A percentile compares a stretch with the other conserved stretches of the same genome.
These are phyloP conservation scores for Hydroisotoma schaefferi DNA, from an alignment of 2,888 invertebrate genomes.

Conservation along the genomic window DNA sequence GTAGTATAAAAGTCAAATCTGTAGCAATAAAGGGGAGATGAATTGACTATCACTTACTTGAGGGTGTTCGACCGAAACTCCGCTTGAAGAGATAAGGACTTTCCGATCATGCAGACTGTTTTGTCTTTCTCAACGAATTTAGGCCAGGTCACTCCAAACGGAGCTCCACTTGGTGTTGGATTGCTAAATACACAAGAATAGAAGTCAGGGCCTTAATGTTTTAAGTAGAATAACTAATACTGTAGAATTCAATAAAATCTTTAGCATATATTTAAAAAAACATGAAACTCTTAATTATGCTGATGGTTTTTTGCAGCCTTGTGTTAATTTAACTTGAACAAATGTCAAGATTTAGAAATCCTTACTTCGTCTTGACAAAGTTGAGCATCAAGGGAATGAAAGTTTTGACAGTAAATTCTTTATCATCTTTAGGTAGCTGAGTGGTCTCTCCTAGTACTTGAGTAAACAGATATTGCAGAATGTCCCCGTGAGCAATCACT, in stretches of 20 bases:
- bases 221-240: too few species aligned
- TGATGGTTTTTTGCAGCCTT: too few species aligned
- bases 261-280: not conserved
- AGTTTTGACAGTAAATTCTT: constrained; percentile 46
- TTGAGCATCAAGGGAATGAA: constrained; percentile 48
- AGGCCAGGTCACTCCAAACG: constrained; percentile 45
- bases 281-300: not conserved
- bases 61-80: constrained; percentile 46
- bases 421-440: constrained; percentile 45
- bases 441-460: constrained; percentile 47
- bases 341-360: not conserved
- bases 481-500: constrained; percentile 49
- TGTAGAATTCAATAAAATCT: not conserved
- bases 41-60: constrained; percentile 40
- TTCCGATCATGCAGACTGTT: constrained; percentile 43
- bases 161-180: constrained; percentile 35
- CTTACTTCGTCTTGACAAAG: constrained; percentile 48
- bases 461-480: constrained; percentile 49
- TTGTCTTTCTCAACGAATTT: constrained; percentile 39
- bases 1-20: constrained; percentile 47
- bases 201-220: too few species aligned
- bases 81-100: constrained; percentile 37
- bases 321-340: too few species aligned
- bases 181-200: too few species aligned
- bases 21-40: constrained; percentile 36